Base-by-base conservation (phyloP, 92 coral and sea anemone species). In the Porites divaricata region DNA sequence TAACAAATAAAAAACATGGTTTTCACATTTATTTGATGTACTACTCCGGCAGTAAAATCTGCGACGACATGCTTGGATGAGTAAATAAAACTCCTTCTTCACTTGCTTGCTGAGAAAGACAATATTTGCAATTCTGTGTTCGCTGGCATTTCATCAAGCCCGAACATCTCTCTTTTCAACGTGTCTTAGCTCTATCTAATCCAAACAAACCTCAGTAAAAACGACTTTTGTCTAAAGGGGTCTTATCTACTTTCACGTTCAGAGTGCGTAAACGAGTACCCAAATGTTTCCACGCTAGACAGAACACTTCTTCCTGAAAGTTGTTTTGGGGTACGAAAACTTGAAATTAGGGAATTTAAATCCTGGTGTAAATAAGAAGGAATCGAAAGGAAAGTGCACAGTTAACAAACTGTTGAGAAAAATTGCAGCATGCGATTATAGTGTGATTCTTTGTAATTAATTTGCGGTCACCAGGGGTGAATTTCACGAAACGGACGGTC, bases 361-460 rank as follows among this genome's bases (percentile, higher is more conserved):
- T 68, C 56, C 1, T 53, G 15, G 63, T 57, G 67, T 54, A n/a
- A 56, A 65, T 57, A n/a, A 53, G 10, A 5, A 41, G 7, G 21
- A 13, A 17, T 51, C 24, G 61, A 9, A 65, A 51, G 52, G 41
- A 78, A 51, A 9, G 4, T 78, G 7, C 16, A 50, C 49, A 61
- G 57, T 21, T 21, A 25, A 16, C 0, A 51, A 28, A 25, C 26
- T 15, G 15, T 19, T 56, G 1, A 57, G 19, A 49, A 77, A 20
- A 63, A 66, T 66, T 25, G 28, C 14, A 63, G 63, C 20, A 15
- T 20, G 21, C 20, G 26, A 2, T n/a, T 54, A 80, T 68, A 10
- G 57, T 80, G 85, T 68, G 75, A 67, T 12, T 24, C 57, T 19
- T n/a, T 8, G 63, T 57, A 64, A 78, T 50, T 56, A 56, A 67